Conservation (phyloP, 2,797 vertebrate species). For the Macroramphosus scolopax region DNA sequence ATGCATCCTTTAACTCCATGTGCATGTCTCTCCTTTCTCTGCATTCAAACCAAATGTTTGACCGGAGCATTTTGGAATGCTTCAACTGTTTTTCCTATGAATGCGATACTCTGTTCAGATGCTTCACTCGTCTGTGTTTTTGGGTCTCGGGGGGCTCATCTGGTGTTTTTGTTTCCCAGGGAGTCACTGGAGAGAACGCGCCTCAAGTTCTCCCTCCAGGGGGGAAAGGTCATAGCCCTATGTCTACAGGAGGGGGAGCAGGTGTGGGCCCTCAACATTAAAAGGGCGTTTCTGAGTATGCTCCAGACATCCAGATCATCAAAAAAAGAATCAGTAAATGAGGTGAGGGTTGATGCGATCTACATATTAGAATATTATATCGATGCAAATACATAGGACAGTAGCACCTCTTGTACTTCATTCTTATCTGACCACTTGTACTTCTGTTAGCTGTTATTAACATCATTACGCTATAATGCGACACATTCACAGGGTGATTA, state of each 20-base stretch:
- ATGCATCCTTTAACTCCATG: too few relatives aligned
- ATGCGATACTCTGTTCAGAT: conserved; percentile 57
- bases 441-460: conserved; percentile 3
- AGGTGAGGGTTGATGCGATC: conserved; percentile 80
- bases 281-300: conserved; percentile 85
- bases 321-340: conserved; percentile 66
- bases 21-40: conserved; percentile 12
- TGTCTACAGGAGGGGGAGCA: conserved; percentile 80
- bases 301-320: conserved; percentile 76
- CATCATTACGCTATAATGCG: neutral
- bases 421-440: neutral
- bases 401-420: too few relatives aligned
- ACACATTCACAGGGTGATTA: conserved; percentile 14
- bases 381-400: too few relatives aligned
- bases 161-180: conserved; percentile 83
- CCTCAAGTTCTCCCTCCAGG: conserved; percentile 82
- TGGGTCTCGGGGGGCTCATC: conserved; percentile 57
- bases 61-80: conserved; percentile 42
- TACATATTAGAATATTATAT: neutral
- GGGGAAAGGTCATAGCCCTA: conserved; percentile 83
- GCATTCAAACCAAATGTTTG: neutral
- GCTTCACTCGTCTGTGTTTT: conserved; percentile 51
- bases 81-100: conserved; percentile 47
- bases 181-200: conserved; percentile 78
- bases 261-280: conserved; percentile 87